Evolutionary conservation across 2,797 vertebrate species (phyloP).

Genomic region (Tapirus indicus): DNA sequence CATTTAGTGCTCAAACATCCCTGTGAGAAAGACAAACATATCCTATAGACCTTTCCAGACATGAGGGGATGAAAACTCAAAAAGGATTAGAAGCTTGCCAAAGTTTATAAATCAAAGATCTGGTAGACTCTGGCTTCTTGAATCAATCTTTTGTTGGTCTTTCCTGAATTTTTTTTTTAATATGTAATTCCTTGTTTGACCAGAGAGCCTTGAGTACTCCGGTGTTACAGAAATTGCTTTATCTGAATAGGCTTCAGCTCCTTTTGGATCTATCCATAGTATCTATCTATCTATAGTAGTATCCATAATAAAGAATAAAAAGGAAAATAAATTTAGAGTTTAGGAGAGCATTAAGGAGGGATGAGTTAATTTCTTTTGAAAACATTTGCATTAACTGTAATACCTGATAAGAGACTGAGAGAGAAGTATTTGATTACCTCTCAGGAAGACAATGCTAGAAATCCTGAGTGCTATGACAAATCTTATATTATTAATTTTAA

Average conservation of each 20-base stretch:
- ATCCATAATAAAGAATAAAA: neutral
- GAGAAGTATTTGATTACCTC: neutral
- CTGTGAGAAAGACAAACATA: neutral
- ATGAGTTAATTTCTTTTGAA: neutral
- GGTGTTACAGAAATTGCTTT: neutral
- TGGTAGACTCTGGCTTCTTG: neutral
- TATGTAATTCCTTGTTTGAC: neutral
- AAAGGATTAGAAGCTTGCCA: neutral
- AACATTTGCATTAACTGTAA: neutral
- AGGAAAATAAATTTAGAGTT: neutral
- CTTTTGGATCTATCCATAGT: neutral
- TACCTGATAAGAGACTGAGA: neutral
- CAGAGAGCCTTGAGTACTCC: neutral
- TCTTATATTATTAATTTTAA: neutral
- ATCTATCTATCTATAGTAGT: no score
- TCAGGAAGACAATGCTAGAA: neutral
- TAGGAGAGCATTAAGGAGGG: accelerated
- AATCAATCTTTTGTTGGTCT: neutral
- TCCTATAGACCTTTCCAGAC: neutral
- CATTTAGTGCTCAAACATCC: neutral
- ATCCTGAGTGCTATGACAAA: neutral
- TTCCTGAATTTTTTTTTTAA: neutral
- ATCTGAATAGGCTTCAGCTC: neutral
- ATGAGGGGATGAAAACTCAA: neutral
- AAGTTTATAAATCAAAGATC: neutral